Evolutionary conservation across 2,797 vertebrate genomes (phyloP), one percentile per base, ranked within the genome.

Genomic region (Ammospiza maritima): DNA sequence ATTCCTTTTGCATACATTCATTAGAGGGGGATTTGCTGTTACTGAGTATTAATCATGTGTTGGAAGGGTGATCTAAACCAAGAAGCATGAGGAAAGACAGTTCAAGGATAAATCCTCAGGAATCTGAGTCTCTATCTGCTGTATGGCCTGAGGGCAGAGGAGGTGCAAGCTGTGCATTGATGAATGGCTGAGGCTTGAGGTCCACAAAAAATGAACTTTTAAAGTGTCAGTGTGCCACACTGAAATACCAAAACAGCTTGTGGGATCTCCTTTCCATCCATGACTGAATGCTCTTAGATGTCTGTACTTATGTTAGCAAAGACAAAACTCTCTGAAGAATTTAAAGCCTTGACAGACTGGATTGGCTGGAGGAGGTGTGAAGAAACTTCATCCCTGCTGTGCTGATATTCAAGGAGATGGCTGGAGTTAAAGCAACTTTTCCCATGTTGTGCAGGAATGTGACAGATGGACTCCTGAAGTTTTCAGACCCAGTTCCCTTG

Each of bases 1-100:
- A 85, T 92, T 91, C 56, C 56, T 84, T 83, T 65, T 88, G 70
- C 85, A 84, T 91, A 91, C 83, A 75, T 89, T 93, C 73, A 66
- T 92, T 89, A 81, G 69, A 72, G 36, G 29, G 23, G 62, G 51
- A 76, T 95, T 96, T 93, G 82, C 82, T 92, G 54, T 85, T 88
- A 60, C 36, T 51, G 48, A 57, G 32, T 75, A 92, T 85, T 92
- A 92, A 85, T 92, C 42, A 51, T 47, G 17, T 70, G 51, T 62
- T 88, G 70, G 72, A 89, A 77, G 54, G 29, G 23, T 93, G 87
- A 92, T 80, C 85, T 91, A 89, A 89, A 88, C 32, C 32, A 81
- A 50, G 51, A 89, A 42, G 73, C 45, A 20, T 11, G 89, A 85
- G 58, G 92, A 84, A 95, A 72, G 75, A 22, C 36, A 75, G 38